These are phyloP conservation scores for Rutpela maculata DNA, from an alignment of 2,888 invertebrate species.

Conservation along the genomic window DNA sequence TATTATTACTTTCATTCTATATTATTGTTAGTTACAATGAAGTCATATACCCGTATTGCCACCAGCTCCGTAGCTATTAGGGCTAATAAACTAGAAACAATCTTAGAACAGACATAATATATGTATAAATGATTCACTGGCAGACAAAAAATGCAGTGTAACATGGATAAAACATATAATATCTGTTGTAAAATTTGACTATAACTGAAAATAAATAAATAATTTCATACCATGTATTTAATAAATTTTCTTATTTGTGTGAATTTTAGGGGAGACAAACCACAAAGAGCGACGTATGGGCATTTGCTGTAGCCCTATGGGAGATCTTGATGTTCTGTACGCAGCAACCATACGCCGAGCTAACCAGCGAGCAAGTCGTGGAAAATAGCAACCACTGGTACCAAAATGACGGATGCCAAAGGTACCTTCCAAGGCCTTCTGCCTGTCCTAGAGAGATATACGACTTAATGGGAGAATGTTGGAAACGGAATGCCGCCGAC, in stretches of 20 bases:
- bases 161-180: too few relatives aligned
- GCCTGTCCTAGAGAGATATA: slow-evolving; percentile 91
- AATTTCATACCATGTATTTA: slow-evolving; percentile 32
- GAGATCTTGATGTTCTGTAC: slow-evolving; percentile 89
- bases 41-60: too few relatives aligned
- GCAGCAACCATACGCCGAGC: slow-evolving; percentile 87
- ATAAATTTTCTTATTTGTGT: neutral
- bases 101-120: too few relatives aligned
- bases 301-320: slow-evolving; percentile 93
- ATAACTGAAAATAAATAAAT: too few relatives aligned
- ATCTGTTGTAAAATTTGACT: too few relatives aligned
- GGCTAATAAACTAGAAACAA: too few relatives aligned
- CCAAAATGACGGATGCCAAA: slow-evolving; percentile 76
- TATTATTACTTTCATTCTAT: too few relatives aligned
- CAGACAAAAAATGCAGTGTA: too few relatives aligned
- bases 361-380: slow-evolving; percentile 89
- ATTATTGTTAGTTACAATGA: too few relatives aligned
- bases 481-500: slow-evolving; percentile 87
- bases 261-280: slow-evolving; percentile 82
- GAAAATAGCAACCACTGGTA: slow-evolving; percentile 75
- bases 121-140: too few relatives aligned
- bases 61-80: too few relatives aligned
- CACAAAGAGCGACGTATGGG: slow-evolving; percentile 93
- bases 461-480: slow-evolving; percentile 94
- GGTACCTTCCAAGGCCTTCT: slow-evolving; percentile 80